Evolutionary conservation across 2,113 vertebrate genomes (phyloP).

Genomic region (Paradoxurus hermaphroditus): DNA sequence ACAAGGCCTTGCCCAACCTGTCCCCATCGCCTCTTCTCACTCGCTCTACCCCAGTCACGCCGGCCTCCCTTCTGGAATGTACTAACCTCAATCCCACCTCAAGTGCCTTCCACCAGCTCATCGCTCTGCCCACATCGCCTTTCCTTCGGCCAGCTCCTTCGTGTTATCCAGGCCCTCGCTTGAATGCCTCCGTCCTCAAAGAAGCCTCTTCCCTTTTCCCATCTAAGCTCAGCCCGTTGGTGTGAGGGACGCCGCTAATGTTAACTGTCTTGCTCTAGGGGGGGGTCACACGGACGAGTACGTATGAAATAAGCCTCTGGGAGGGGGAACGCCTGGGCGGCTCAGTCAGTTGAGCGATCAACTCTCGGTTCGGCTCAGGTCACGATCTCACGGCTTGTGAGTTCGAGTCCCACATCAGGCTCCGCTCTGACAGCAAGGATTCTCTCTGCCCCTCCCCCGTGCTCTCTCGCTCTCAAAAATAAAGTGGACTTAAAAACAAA

Average conservation of each 20-base stretch:
- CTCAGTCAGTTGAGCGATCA: neutral
- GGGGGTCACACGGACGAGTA: neutral
- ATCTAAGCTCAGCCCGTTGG: neutral
- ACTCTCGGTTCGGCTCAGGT: neutral
- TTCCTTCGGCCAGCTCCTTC: neutral
- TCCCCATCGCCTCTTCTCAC: rapidly evolving
- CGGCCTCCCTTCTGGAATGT: neutral
- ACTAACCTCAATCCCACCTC: neutral
- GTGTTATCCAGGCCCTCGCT: neutral
- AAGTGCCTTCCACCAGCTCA: neutral
- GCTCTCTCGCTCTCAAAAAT: neutral
- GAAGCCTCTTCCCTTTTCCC: neutral
- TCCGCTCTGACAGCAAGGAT: no score
- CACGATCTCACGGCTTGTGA: neutral
- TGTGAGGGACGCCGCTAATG: neutral
- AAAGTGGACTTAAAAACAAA: neutral
- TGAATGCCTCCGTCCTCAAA: neutral
- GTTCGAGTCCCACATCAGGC: no score
- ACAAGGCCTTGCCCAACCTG: neutral
- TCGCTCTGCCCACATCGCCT: neutral
- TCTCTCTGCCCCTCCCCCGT: neutral
- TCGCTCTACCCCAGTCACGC: neutral
- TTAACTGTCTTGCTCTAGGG: neutral
- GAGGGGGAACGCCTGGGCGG: neutral
- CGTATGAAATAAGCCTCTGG: neutral